phyloP scores from a whole-genome alignment of 1,140 invertebrate species.

The Ooceraea biroi region DNA sequence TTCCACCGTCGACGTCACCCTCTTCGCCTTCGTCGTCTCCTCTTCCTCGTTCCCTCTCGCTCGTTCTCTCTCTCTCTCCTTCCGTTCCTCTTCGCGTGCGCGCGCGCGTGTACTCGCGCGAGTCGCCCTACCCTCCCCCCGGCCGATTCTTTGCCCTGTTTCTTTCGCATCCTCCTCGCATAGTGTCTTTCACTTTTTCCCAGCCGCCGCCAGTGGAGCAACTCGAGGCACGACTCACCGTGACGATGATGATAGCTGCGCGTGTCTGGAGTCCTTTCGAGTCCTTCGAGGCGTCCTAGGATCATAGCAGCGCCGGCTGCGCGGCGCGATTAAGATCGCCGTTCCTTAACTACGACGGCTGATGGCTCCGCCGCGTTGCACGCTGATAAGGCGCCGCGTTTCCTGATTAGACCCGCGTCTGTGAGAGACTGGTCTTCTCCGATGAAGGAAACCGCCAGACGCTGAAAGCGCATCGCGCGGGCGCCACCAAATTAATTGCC shows the following conservation, averaged over 20 bases:
- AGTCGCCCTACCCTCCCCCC: neutral
- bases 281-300: slow-evolving; percentile 74
- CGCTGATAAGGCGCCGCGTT: slow-evolving; percentile 44
- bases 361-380: neutral
- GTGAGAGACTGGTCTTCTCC: slow-evolving; percentile 36
- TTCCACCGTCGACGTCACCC: slow-evolving; percentile 71
- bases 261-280: slow-evolving; percentile 62
- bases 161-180: slow-evolving; percentile 67
- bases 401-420: slow-evolving; percentile 41
- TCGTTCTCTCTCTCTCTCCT: neutral
- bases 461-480: neutral
- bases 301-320: slow-evolving; percentile 47
- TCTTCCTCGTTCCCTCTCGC: slow-evolving; percentile 70
- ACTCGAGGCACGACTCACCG: slow-evolving; percentile 6
- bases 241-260: slow-evolving; percentile 15
- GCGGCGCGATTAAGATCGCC: slow-evolving; percentile 68
- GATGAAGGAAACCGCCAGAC: slow-evolving; percentile 6
- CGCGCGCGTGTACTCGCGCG: no score
- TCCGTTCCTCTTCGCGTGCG: neutral
- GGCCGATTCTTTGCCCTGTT: slow-evolving; percentile 51
- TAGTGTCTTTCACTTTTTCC: slow-evolving; percentile 74
- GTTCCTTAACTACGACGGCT: slow-evolving; percentile 24
- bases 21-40: slow-evolving; percentile 58
- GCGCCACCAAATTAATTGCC: no score
- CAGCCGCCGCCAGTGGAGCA: slow-evolving; percentile 68